These are phyloP conservation scores for Leptosomus discolor DNA, from an alignment of 2,113 vertebrate genomes.

Conservation along the genomic window DNA sequence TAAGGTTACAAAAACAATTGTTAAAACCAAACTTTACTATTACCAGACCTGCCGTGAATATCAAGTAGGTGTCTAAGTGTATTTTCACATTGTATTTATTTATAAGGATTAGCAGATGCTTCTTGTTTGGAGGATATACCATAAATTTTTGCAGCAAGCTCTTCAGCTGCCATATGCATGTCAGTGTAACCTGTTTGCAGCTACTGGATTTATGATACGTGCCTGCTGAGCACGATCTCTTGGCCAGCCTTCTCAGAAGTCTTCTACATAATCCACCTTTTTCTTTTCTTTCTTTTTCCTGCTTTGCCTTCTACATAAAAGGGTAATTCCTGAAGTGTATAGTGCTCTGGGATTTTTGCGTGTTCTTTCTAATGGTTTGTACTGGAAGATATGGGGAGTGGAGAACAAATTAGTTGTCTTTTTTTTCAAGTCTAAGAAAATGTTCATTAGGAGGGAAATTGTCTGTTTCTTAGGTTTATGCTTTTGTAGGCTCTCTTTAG, in stretches of 20 bases:
- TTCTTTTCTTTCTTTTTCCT: background rate
- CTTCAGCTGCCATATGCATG: background rate
- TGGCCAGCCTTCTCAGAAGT: background rate
- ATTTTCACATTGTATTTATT: background rate
- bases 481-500: background rate
- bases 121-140: background rate
- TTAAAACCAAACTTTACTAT: background rate
- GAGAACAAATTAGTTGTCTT: background rate
- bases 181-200: background rate
- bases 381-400: background rate
- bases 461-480: background rate
- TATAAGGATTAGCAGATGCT: background rate
- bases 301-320: background rate
- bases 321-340: background rate
- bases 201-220: rapidly evolving
- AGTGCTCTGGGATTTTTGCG: background rate
- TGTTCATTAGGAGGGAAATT: background rate
- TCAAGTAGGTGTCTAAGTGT: background rate
- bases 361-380: background rate
- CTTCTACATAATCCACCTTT: background rate
- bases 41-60: background rate
- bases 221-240: background rate
- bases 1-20: background rate
- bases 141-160: background rate
- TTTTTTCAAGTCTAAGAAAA: background rate